These are phyloP conservation scores for Ectemnius lituratus DNA, from an alignment of 2,888 invertebrate genomes.

Conservation along the genomic window DNA sequence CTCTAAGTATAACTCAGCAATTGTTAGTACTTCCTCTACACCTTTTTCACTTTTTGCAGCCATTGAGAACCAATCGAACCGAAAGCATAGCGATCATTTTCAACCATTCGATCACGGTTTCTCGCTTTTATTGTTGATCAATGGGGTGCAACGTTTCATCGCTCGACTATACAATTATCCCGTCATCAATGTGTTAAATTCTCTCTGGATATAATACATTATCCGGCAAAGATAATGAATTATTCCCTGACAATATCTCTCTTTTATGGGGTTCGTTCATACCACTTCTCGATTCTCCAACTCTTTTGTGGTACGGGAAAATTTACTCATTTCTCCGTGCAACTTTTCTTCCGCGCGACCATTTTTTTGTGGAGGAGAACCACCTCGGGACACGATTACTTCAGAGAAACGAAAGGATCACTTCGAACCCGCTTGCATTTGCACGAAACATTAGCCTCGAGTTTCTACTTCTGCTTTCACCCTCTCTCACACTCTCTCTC, in stretches of 20 bases:
- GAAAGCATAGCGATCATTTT: not conserved
- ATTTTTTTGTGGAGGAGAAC: conserved; percentile 2
- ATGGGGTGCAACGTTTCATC: conserved; percentile 52
- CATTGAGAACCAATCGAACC: not conserved
- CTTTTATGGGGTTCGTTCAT: conserved; percentile 10
- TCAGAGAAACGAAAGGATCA: conserved; percentile 28
- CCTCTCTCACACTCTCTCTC: not conserved
- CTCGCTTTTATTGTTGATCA: conserved; percentile 35
- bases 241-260: conserved; percentile 23
- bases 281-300: no score
- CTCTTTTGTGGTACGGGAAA: not conserved
- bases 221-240: conserved; percentile 40
- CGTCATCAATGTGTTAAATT: conserved; percentile 19
- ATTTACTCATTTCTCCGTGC: conserved; percentile 21
- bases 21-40: no score
- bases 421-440: conserved; percentile 38
- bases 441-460: conserved; percentile 53
- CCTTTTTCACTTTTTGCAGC: not conserved
- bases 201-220: conserved; percentile 45
- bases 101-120: no score
- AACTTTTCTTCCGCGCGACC: not conserved
- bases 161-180: conserved; percentile 45
- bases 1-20: no score
- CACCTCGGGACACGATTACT: not conserved
- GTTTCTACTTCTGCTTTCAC: conserved; percentile 27